Conservation (phyloP, 2,888 invertebrate species). For the Buathra laborator region DNA sequence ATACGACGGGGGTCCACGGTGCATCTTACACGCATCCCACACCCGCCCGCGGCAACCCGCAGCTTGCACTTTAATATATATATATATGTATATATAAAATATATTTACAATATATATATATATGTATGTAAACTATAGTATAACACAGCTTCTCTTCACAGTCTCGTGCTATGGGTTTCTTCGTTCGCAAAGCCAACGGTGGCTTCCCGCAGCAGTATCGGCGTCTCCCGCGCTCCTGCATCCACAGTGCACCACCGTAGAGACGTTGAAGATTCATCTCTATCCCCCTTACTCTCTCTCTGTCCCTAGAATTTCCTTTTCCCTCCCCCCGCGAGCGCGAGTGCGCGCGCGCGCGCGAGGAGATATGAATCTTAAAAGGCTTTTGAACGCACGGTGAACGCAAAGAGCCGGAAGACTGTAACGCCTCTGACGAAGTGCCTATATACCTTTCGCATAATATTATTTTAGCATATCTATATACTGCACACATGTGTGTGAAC, state of each 20-base stretch:
- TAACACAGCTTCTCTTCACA: slow-evolving; percentile 47
- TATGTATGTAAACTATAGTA: slow-evolving; percentile 18
- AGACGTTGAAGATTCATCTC: slow-evolving; percentile 66
- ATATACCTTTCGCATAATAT: slow-evolving; percentile 38
- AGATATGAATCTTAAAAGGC: slow-evolving; percentile 69
- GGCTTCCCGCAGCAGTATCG: slow-evolving; percentile 66
- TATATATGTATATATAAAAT: slow-evolving; percentile 1
- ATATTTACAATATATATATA: slow-evolving; percentile 9
- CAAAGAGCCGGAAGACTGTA: slow-evolving; percentile 68
- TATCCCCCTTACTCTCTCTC: slow-evolving; percentile 35
- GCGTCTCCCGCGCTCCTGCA: slow-evolving; percentile 60
- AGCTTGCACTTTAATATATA: slow-evolving; percentile 31
- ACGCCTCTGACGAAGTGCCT: slow-evolving; percentile 66
- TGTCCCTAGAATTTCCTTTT: slow-evolving; percentile 41
- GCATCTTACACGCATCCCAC: slow-evolving; percentile 68
- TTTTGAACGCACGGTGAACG: slow-evolving; percentile 63
- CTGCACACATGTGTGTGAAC: background rate
- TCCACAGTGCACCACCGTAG: slow-evolving; percentile 41
- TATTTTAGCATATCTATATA: slow-evolving; percentile 21
- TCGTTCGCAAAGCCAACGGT: slow-evolving; percentile 57
- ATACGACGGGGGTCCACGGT: slow-evolving; percentile 46
- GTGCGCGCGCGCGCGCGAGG: background rate
- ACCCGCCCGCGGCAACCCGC: slow-evolving; percentile 63
- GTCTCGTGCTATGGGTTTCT: slow-evolving; percentile 58
- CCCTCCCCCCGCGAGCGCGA: slow-evolving; percentile 1